A percentile compares a stretch with the other conserved stretches of the same genome.
Conservation (phyloP, 1,140 invertebrate genomes). For the Daktulosphaira vitifoliae region DNA sequence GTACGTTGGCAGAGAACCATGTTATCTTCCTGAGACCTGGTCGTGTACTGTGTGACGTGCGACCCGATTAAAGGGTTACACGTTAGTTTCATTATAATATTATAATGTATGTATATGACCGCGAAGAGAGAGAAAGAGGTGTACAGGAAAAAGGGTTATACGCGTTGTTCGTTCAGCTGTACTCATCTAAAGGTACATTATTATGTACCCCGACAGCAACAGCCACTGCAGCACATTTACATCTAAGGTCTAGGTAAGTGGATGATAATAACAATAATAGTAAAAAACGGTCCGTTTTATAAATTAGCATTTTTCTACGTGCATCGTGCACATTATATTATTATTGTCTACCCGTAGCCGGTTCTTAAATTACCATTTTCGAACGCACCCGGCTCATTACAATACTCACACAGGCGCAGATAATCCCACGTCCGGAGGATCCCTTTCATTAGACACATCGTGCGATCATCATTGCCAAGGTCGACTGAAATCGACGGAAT, state of each 20-base stretch:
- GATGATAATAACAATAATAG: constrained; percentile 3
- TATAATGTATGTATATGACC: constrained; percentile 19
- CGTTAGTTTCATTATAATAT: constrained; percentile 14
- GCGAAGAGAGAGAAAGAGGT: not conserved
- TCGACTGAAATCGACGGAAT: not conserved
- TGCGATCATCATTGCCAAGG: too few relatives aligned
- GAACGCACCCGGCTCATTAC: constrained; percentile 26
- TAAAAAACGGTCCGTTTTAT: constrained; percentile 28
- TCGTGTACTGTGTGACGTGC: not conserved
- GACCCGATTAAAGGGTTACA: constrained; percentile 14
- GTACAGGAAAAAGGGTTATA: constrained; percentile 10
- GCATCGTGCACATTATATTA: not conserved
- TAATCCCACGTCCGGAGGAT: constrained; percentile 9
- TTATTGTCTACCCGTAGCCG: constrained; percentile 10
- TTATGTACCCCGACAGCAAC: not conserved
- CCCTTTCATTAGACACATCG: constrained; percentile 24
- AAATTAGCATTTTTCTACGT: constrained; percentile 31
- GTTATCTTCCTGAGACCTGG: constrained; percentile 19
- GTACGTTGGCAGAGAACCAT: not conserved
- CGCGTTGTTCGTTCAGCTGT: constrained; percentile 18
- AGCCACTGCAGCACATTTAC: not conserved
- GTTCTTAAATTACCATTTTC: constrained; percentile 32
- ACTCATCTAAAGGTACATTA: too few relatives aligned
- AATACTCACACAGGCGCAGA: not conserved
- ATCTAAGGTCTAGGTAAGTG: constrained; percentile 16